Percentiles rank a stretch among this genome's conserved stretches.
Conservation (phyloP, 2,888 invertebrate genomes). For the Xestia ashworthii region DNA sequence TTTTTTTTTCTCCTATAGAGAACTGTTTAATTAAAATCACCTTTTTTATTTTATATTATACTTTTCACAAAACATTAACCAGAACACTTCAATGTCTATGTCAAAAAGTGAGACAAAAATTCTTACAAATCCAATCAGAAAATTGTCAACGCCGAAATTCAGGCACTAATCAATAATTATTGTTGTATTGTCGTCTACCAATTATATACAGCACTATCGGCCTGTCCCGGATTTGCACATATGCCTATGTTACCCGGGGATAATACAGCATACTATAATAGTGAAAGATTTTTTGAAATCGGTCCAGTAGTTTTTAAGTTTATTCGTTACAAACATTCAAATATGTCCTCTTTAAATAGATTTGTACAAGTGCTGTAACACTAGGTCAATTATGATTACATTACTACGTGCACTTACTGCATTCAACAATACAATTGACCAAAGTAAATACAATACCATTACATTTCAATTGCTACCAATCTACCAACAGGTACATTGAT, state of each 20-base stretch:
- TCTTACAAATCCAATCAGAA: not conserved
- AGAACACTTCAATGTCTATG: not conserved
- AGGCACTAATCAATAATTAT: not conserved
- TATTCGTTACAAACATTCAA: too few species aligned
- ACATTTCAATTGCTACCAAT: slow-evolving; percentile 26
- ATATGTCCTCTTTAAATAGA: too few species aligned
- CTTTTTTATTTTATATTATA: not conserved
- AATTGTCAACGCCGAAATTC: not conserved
- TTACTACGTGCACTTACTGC: not conserved
- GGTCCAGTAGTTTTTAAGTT: too few species aligned
- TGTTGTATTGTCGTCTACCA: not conserved
- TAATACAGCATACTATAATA: too few species aligned
- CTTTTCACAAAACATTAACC: not conserved
- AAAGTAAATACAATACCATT: slow-evolving; percentile 31
- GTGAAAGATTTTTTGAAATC: too few species aligned
- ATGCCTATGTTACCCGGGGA: too few species aligned
- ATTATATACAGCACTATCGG: not conserved
- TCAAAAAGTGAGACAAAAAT: not conserved
- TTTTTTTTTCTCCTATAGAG: not conserved
- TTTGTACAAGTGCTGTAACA: not conserved
- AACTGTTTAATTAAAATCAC: not conserved
- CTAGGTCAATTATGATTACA: not conserved
- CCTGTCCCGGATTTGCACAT: too few species aligned
- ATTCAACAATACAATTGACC: slow-evolving; percentile 35
- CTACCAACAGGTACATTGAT: slow-evolving; percentile 17